A percentile compares a stretch with the other conserved stretches of the same genome.
Conservation (phyloP, 2,888 invertebrate genomes). For the Rhimphoctona megacephalus region DNA sequence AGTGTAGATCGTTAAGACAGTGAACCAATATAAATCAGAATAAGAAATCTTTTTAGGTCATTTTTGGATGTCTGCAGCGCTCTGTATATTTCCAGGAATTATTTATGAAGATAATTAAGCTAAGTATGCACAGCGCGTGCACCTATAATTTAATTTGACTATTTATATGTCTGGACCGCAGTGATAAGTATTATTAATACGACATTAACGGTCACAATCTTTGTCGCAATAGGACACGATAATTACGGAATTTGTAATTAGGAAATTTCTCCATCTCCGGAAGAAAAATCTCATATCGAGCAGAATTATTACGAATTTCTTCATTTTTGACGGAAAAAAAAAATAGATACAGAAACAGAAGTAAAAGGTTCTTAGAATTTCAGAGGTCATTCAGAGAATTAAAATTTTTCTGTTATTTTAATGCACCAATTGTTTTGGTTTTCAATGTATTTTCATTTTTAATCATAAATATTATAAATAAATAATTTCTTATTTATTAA, state of each 20-base stretch:
- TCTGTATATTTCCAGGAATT: neutral
- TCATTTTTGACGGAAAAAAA: neutral
- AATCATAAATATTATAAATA: too few species aligned
- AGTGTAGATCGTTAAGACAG: too few species aligned
- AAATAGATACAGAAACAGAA: too few species aligned
- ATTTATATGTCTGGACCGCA: conserved; percentile 16
- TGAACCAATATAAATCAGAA: too few species aligned
- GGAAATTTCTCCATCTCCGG: conserved; percentile 24
- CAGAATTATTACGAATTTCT: neutral
- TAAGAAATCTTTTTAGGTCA: too few species aligned
- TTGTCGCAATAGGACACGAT: conserved; percentile 18
- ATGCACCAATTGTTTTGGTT: neutral
- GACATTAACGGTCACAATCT: conserved; percentile 31
- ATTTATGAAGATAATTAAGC: conserved; percentile 9
- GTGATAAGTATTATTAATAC: conserved; percentile 52
- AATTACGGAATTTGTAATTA: conserved; percentile 36
- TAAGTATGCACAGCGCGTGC: neutral
- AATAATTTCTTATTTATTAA: too few species aligned
- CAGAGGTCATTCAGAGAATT: too few species aligned
- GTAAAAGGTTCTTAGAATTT: too few species aligned
- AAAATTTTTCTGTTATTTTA: neutral
- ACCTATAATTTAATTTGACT: conserved; percentile 14
- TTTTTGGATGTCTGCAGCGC: neutral
- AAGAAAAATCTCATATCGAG: neutral
- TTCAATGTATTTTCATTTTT: too few species aligned